Evolutionary conservation across 2,797 vertebrate species (phyloP), one percentile per base, ranked within the genome.

Genomic region (Acrossocheilus wenchowensis): DNA sequence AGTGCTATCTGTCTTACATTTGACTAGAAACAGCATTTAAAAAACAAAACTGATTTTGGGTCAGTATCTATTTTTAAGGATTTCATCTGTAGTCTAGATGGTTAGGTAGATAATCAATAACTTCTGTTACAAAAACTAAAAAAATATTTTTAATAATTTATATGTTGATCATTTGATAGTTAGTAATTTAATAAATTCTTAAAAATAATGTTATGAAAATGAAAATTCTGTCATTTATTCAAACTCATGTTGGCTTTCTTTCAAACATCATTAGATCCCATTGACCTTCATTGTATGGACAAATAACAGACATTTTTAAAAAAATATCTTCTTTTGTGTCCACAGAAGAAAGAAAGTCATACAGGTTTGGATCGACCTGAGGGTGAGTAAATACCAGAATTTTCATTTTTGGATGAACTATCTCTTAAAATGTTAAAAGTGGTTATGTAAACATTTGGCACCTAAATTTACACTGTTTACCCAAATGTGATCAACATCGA

Each of bases 401-500:
- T 36, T 68, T 36, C 6, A 7, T 68, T 68, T 68, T 34, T 36
- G 64, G 64, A 36, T 19, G 15, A 68, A 19, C 3, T 78, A 3
- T 79, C 10, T 54, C 17, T 54, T 78, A 21, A 15, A 10, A 50
- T 43, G 34, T 77, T n/a, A 77, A 68, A n/a, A 77, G 83, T 52
- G 60, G 15, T 78, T 78, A 78, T 78, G 62, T 84, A 84, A 69
- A 78, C 54, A 17, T 68, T 84, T 66, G 45, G 43, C 30, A 52
- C 36, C 62, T 43, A 78, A 41, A 71, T 78, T 11, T 72, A 36
- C 12, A 72, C 39, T 34, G 54, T 74, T 10, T 64, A 41, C 14
- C 75, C 75, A 7, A 60, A 71, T 60, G 50, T 72, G 74, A 79
- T 85, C 26, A 71, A 45, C 83, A 79, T 60, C 11, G 15, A 30